Conservation (phyloP, 2,113 vertebrate species). For the Castor canadensis region DNA sequence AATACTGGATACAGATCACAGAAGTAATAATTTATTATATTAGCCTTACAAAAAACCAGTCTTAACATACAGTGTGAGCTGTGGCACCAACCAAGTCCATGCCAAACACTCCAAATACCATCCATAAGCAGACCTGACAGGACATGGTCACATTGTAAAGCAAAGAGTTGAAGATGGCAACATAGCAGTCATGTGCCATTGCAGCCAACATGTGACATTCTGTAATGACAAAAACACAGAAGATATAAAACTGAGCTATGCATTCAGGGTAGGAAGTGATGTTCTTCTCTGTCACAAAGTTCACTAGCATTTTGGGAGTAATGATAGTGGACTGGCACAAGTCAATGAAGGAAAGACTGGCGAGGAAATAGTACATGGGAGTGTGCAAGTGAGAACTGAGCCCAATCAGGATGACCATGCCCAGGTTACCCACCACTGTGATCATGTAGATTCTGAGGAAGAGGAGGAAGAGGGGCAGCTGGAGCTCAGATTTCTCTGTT, state of each 20-base stretch:
- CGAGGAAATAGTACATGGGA: too few species aligned
- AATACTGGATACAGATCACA: slow-evolving; percentile 77
- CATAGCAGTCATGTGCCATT: slow-evolving; percentile 58
- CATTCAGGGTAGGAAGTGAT: slow-evolving; percentile 35
- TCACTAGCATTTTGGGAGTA: too few species aligned
- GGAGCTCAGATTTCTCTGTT: not conserved
- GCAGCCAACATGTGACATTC: too few species aligned
- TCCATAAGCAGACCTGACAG: not conserved
- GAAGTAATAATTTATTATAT: slow-evolving; percentile 75
- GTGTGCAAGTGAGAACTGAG: too few species aligned
- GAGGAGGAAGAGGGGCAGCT: not conserved
- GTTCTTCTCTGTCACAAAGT: not conserved
- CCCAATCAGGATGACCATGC: too few species aligned
- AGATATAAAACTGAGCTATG: slow-evolving; percentile 40
- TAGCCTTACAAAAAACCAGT: slow-evolving; percentile 60
- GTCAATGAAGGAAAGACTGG: too few species aligned
- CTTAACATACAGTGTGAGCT: slow-evolving; percentile 57
- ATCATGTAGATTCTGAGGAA: not conserved
- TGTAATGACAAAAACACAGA: not conserved
- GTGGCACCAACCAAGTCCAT: too few species aligned
- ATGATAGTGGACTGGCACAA: too few species aligned
- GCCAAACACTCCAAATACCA: slow-evolving; percentile 56
- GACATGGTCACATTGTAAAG: slow-evolving; percentile 55
- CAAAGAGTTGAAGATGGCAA: slow-evolving; percentile 55
- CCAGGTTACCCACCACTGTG: not conserved